Evolutionary conservation across 2,888 invertebrate genomes (phyloP).

Genomic region (Blomia tropicalis): DNA sequence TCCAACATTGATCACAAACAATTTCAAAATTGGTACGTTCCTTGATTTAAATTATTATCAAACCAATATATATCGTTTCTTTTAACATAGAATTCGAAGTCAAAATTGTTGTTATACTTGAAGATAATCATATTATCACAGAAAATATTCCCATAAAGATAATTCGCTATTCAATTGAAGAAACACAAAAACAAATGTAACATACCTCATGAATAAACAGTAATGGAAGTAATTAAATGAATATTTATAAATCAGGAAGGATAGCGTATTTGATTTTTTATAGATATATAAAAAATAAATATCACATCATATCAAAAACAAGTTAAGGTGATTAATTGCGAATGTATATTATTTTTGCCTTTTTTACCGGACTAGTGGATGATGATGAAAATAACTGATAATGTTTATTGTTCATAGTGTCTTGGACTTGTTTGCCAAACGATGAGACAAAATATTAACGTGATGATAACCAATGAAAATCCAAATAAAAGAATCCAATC

Average conservation of each 20-base stretch:
- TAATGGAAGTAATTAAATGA: no score
- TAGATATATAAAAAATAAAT: neutral
- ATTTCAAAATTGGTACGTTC: constrained; percentile 77
- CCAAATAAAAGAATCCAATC: constrained; percentile 6
- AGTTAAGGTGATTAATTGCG: neutral
- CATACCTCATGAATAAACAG: no score
- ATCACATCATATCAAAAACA: neutral
- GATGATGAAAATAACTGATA: neutral
- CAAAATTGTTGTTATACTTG: constrained; percentile 77
- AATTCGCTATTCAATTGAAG: constrained; percentile 26
- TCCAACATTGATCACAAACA: constrained; percentile 69
- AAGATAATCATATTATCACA: constrained; percentile 78
- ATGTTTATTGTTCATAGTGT: neutral
- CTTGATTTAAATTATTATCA: no score
- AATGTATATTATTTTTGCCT: neutral
- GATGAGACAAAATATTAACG: neutral
- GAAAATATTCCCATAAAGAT: constrained; percentile 72
- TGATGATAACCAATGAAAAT: constrained; percentile 1
- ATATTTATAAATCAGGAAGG: no score
- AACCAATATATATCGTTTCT: no score
- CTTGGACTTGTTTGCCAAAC: constrained; percentile 5
- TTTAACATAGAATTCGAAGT: constrained; percentile 72
- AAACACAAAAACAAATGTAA: neutral
- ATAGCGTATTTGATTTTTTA: neutral
- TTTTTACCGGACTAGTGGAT: neutral